Evolutionary conservation across 2,113 vertebrate species (phyloP).

Genomic region (Noctilio leporinus): DNA sequence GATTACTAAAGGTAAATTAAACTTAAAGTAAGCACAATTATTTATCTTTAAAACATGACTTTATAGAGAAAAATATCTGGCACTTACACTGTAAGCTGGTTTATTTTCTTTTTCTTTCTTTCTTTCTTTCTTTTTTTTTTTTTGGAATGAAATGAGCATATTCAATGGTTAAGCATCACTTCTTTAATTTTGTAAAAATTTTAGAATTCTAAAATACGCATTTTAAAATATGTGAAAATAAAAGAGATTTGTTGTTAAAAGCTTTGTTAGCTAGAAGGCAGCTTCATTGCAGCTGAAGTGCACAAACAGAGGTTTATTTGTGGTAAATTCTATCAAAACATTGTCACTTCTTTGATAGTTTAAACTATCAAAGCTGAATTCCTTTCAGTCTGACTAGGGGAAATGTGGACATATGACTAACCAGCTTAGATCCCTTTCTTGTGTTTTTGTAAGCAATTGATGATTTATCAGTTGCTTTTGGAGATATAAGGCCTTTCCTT

Average conservation of each 20-base stretch:
- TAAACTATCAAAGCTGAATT: slow-evolving; percentile 34
- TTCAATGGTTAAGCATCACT: background rate
- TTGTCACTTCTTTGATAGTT: slow-evolving; percentile 13
- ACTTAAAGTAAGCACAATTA: background rate
- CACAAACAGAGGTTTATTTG: background rate
- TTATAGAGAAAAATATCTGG: background rate
- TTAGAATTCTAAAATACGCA: background rate
- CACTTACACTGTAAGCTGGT: background rate
- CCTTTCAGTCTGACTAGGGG: slow-evolving; percentile 2
- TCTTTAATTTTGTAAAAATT: background rate
- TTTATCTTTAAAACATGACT: slow-evolving; percentile 15
- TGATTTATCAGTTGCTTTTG: slow-evolving; percentile 68
- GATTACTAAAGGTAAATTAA: slow-evolving; percentile 50
- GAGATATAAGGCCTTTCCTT: slow-evolving; percentile 68
- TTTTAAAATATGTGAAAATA: background rate
- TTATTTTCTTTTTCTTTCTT: too few species aligned
- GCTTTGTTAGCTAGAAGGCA: background rate
- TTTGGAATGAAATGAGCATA: background rate
- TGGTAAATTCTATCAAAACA: slow-evolving; percentile 18
- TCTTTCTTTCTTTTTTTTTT: too few species aligned
- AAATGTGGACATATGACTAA: background rate
- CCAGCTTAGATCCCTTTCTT: slow-evolving; percentile 3
- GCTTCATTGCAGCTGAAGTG: background rate
- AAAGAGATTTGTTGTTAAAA: background rate
- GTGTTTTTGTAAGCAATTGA: slow-evolving; percentile 72